Evolutionary conservation across 2,797 vertebrate species (phyloP), one percentile per base, ranked within the genome.

Genomic region (Malurus splendens): DNA sequence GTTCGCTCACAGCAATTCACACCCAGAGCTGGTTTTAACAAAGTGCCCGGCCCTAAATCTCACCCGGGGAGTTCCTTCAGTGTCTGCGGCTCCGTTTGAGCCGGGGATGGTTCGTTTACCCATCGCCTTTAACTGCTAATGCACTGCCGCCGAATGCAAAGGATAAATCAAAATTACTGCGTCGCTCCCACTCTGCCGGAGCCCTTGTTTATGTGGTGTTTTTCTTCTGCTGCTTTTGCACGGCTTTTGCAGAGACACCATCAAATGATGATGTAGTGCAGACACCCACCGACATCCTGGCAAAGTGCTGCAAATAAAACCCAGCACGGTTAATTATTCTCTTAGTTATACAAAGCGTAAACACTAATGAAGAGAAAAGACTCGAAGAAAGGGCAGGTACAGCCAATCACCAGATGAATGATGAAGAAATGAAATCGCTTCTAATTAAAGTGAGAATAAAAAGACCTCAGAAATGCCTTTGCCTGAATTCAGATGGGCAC

Each of bases 141-240:
- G 94, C 92, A 96, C 92, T 90, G 93, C 90, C 95, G 91, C 75
- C 64, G 96, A 96, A 96, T 89, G 92, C 94, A 85, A 96, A 95
- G 94, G 44, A 96, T 97, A 97, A 97, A 97, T 97, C 97, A 97
- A 93, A 97, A 96, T 97, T 97, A 97, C 96, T 85, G 90, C 93
- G 94, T 97, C 94, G 89, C 96, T 96, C 96, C 76, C 89, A 90
- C 92, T 85, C 96, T 95, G 92, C 95, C 93, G 90, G 83, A 94
- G 78, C 77, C 92, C 89, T 95, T 97, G 96, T 97, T 97, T 96
- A 92, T 92, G 87, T 74, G 92, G 79, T 94, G 82, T 96, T 97
- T 97, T 94, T 93, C 94, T 86, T 76, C 95, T 90, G 82, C 93
- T 90, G 93, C 94, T 96, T 89, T 85, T 90, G 94, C 65, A 72